Evolutionary conservation across 2,888 invertebrate species (phyloP), one percentile per base, ranked within the genome.

Genomic region (Caenorhabditis sp.): DNA sequence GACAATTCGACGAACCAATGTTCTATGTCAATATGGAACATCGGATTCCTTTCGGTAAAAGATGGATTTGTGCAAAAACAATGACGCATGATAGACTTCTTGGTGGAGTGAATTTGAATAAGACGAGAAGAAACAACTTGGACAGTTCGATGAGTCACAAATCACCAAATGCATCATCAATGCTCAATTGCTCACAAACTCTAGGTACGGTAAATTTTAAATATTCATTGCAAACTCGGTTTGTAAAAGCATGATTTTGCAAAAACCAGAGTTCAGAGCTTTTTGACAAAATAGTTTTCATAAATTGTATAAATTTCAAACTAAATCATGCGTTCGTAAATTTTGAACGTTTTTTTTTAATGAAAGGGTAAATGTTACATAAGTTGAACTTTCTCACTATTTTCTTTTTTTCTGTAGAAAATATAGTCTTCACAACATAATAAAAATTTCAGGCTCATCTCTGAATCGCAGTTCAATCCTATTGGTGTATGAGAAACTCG

Each of bases 1-100:
- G 10, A 52, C 21, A 52, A 21, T 52, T 23, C 21, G 56, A 56
- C 14, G 26, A 17, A 26, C 71, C 71, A 26, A 21, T 31, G 3
- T 71, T 49, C n/a, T 21, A 25, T 27, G 57, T 64, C 0, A 57
- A 59, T 31, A 38, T 71, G n/a, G 71, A 71, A 49, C 64, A 72
- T 50, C 64, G 59, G n/a, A 67, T 72, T 3, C 49, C 25, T 0
- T 64, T 52, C 20, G 67, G 67, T 27, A 57, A 63, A 12, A 23
- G 50, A 36, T 72, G 72, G 72, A 36, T 72, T 36, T 20, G 7
- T 20, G 57, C 36, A 2, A 36, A n/a, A 36, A 58, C 57, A 25
- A 27, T 58, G 36, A 58, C 57, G 2, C 20, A 20, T 20, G 36
- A 20, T 36, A 26, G 57, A 58, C 26, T 56, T 27, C 14, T 27